Base-by-base conservation (phyloP, 1,140 invertebrate genomes). In the Melitaea cinxia region DNA sequence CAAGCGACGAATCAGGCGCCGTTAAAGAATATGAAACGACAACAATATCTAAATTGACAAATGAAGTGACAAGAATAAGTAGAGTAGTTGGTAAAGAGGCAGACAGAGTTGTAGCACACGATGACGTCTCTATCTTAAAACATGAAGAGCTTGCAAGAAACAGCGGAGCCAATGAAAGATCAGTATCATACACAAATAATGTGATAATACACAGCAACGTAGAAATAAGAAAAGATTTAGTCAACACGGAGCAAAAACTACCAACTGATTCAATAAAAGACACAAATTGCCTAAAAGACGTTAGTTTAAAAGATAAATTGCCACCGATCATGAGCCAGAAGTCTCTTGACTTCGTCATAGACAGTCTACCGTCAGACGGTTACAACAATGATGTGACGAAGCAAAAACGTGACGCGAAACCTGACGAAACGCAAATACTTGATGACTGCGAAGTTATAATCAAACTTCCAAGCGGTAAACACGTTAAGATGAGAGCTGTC, bases 11-110 rank as follows among this genome's bases (percentile, higher is more conserved):
- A 67, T 83, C 85, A 0, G 83, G 85, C 1, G 80, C 82, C 0
- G 76, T 88, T 0, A 90, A 88, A 68, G 88, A 86, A 65, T 90
- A 86, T 17, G 88, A 90, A 75, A 86, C 83, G 0, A 88, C 85
- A 39, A 88, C 84, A 10, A 88, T 90, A 69, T 88, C 88, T 6
- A 90, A 88, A 76, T 35, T 88, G 4, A 90, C 85, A 4, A 88
- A 90, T n/a, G 82, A 88, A 69, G 85, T 90, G 0, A 90, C 85
- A 3, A 88, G 83, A 0, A 88, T 87, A 2, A 88, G 85, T 58
- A 70, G 88, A 30, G 70, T 88, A 0, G 83, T 90, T 0, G 75
- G 79, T 0, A 88, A 86, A 65, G 85, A 87, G 23, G 68, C 72
- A 6, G 79, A 82, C 28, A 80, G 71, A 73, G 77, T 75, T 0